A percentile compares a stretch with the other conserved stretches of the same genome.
phyloP scores from a whole-genome alignment of 2,888 invertebrate species.

The Amblyjoppa fuscipennis region DNA sequence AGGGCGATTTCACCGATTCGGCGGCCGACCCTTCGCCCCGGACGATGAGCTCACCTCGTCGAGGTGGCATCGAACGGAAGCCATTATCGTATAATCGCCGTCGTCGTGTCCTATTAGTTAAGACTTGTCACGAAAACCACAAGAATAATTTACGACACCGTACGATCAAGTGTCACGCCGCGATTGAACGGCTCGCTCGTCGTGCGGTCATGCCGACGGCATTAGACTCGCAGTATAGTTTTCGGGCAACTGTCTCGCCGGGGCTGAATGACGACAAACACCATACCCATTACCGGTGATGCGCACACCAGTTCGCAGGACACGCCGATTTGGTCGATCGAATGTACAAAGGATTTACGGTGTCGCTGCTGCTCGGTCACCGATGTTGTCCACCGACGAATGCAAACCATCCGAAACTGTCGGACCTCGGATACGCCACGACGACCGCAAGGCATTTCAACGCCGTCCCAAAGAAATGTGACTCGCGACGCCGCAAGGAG shows the following conservation, averaged over 20 bases:
- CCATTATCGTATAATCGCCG: slow-evolving; percentile 47
- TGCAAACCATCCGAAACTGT: slow-evolving; percentile 30
- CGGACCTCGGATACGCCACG: slow-evolving; percentile 20
- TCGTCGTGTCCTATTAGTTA: slow-evolving; percentile 45
- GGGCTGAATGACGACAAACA: slow-evolving; percentile 33
- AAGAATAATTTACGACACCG: slow-evolving; percentile 62
- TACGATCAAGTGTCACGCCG: slow-evolving; percentile 17
- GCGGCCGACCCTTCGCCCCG: neutral
- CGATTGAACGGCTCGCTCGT: neutral
- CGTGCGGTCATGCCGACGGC: slow-evolving; percentile 18
- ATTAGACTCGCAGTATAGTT: neutral
- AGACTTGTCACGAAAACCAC: slow-evolving; percentile 58
- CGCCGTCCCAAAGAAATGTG: slow-evolving; percentile 77
- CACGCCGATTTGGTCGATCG: slow-evolving; percentile 60
- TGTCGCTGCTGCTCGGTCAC: neutral
- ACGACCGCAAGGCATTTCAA: slow-evolving; percentile 71
- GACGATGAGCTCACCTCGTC: neutral
- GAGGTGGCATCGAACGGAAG: slow-evolving; percentile 14
- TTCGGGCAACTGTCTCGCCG: slow-evolving; percentile 19
- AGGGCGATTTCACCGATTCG: slow-evolving; percentile 63
- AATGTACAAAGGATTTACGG: slow-evolving; percentile 63
- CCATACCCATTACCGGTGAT: slow-evolving; percentile 49
- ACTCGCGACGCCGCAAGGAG: slow-evolving; percentile 66
- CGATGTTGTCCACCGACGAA: slow-evolving; percentile 21
- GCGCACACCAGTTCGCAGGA: slow-evolving; percentile 66